phyloP scores from a whole-genome alignment of 2,888 invertebrate genomes.

The Cryptocephalus moraei region DNA sequence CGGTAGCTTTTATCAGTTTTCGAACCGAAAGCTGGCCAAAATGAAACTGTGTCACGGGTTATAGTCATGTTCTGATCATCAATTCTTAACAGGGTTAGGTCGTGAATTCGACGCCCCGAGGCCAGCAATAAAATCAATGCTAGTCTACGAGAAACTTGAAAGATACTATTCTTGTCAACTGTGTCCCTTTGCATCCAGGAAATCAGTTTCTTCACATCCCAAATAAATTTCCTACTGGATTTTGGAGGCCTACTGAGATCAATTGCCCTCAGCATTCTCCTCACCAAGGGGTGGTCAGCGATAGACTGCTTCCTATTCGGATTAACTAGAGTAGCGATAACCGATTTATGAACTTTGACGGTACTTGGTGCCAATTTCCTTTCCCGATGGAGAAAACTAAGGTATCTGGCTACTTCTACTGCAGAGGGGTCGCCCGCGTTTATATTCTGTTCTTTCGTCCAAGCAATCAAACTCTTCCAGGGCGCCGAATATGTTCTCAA shows the following conservation, averaged over 20 bases:
- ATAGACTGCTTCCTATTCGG: background rate
- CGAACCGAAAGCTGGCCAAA: conserved; percentile 1
- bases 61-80: background rate
- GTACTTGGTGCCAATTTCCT: background rate
- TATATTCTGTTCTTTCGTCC: background rate
- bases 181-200: background rate
- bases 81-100: background rate
- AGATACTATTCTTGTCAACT: background rate
- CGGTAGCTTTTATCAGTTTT: background rate
- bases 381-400: background rate
- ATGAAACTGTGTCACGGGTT: background rate
- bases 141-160: background rate
- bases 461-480: background rate
- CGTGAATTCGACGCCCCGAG: background rate
- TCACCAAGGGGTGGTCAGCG: background rate
- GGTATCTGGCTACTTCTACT: background rate
- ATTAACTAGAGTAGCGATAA: background rate
- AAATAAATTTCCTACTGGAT: background rate
- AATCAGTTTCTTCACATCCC: conserved; percentile 1
- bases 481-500: background rate
- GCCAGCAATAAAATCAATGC: conserved; percentile 1
- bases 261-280: background rate
- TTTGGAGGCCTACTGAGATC: background rate
- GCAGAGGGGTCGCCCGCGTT: background rate
- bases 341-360: background rate